phyloP scores from a whole-genome alignment of 1,140 invertebrate species.

The Drosophila pachea region DNA sequence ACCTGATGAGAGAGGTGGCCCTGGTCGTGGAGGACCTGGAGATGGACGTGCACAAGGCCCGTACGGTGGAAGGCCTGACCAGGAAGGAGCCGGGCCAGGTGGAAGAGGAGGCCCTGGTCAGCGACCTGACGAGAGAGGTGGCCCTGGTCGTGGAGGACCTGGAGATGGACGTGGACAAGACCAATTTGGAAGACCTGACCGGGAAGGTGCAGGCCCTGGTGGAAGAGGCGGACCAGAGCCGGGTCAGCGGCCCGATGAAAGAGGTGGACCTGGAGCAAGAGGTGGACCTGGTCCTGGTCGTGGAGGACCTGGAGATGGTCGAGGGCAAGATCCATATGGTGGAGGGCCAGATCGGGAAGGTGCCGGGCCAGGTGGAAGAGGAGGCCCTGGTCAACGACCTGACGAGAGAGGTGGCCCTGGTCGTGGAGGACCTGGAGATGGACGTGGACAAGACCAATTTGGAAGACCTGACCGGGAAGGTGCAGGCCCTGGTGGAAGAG shows the following conservation, averaged over 20 bases:
- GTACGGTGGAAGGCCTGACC: too few species aligned
- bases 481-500: too few species aligned
- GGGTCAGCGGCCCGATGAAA: background rate
- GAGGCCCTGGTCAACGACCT: background rate
- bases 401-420: background rate
- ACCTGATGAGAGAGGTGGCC: slow-evolving; percentile 2
- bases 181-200: too few species aligned
- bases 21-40: background rate
- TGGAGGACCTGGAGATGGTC: background rate
- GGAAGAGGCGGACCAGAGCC: too few species aligned
- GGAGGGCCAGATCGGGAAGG: background rate
- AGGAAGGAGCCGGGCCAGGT: too few species aligned
- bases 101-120: background rate
- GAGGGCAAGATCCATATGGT: background rate
- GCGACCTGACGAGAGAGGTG: too few species aligned
- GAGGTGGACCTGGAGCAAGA: too few species aligned
- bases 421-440: background rate
- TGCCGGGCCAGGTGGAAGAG: background rate
- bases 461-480: too few species aligned
- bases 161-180: background rate
- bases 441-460: background rate
- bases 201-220: too few species aligned
- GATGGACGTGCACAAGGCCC: too few species aligned
- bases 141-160: background rate
- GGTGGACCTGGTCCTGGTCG: background rate